These are phyloP conservation scores for Phrynocephalus forsythii DNA, from an alignment of 2,797 vertebrate species.

Conservation along the genomic window DNA sequence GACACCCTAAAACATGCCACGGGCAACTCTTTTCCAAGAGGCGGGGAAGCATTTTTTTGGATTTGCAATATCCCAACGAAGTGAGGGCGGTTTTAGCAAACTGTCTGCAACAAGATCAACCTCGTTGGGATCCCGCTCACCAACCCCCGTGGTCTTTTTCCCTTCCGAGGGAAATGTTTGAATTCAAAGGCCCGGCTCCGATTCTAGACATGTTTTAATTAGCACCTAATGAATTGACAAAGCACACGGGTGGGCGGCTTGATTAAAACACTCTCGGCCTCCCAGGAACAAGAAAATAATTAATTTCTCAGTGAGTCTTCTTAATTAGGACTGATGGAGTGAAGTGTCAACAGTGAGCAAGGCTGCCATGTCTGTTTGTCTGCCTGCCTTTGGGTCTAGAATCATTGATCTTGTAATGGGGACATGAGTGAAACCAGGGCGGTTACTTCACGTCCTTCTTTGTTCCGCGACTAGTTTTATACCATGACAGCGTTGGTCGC, in stretches of 20 bases:
- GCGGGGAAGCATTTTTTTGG: not conserved
- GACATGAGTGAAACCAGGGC: not conserved
- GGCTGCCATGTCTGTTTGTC: not conserved
- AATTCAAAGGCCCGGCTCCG: not conserved
- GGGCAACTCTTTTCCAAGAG: not conserved
- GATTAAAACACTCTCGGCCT: conserved; percentile 4
- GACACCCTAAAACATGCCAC: not conserved
- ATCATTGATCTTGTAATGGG: not conserved
- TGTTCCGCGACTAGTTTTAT: too few relatives aligned
- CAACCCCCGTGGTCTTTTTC: too few relatives aligned
- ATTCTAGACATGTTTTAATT: conserved; percentile 6
- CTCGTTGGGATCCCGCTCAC: not conserved
- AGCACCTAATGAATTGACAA: conserved; percentile 3
- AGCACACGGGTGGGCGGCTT: not conserved
- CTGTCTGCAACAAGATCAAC: not conserved
- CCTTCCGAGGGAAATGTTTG: not conserved
- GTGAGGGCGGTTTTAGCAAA: not conserved
- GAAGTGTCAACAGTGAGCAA: not conserved
- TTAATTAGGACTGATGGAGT: conserved; percentile 11
- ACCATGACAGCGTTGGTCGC: too few relatives aligned
- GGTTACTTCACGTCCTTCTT: too few relatives aligned
- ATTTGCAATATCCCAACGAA: not conserved
- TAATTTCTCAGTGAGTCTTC: not conserved
- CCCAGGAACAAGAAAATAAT: not conserved
- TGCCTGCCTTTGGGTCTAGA: not conserved